These are phyloP conservation scores for Fringilla coelebs DNA, from an alignment of 2,797 vertebrate genomes.

Conservation along the genomic window DNA sequence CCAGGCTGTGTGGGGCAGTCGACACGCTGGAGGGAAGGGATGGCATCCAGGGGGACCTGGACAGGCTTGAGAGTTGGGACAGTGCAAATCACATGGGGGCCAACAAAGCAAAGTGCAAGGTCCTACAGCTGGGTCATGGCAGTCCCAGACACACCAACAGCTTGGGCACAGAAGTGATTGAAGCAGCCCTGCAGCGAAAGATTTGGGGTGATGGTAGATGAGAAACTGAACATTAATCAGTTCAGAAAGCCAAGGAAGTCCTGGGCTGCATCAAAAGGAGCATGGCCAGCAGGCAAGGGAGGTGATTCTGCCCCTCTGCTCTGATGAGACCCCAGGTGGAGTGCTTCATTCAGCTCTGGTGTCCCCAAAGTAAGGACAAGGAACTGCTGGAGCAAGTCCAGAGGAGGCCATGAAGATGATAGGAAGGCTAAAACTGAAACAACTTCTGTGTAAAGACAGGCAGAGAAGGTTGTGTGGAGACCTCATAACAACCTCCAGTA, in stretches of 20 bases:
- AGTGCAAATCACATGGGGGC: background rate
- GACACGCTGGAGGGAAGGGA: background rate
- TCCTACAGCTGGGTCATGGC: background rate
- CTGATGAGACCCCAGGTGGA: background rate
- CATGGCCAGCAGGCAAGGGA: accelerated
- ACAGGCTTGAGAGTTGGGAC: background rate
- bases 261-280: background rate
- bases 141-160: background rate
- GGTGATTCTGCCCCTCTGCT: background rate
- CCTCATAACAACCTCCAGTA: background rate
- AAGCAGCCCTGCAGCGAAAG: background rate
- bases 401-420: background rate
- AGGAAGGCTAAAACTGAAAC: background rate
- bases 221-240: background rate
- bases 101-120: background rate
- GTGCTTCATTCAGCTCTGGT: background rate
- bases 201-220: background rate
- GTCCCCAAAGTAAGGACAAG: background rate
- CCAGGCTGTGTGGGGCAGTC: background rate
- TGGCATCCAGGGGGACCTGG: background rate
- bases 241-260: background rate
- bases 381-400: background rate
- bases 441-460: background rate
- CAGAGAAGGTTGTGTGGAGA: background rate
- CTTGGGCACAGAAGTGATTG: background rate